Conservation (phyloP, 2,888 invertebrate species). For the Nomada flava region DNA sequence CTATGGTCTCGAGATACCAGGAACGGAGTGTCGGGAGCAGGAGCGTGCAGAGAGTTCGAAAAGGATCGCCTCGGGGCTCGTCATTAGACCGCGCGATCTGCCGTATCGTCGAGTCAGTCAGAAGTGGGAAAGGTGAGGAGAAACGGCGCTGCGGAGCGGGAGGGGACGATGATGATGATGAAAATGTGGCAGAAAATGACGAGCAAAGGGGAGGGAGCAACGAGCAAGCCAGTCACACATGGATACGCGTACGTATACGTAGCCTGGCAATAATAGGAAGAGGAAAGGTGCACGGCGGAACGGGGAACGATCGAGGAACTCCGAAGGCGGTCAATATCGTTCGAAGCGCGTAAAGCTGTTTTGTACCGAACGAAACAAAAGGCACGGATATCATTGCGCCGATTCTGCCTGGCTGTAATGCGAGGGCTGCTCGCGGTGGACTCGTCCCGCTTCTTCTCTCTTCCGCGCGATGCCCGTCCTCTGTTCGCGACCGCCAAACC, state of each 20-base stretch:
- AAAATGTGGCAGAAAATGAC: conserved; percentile 66
- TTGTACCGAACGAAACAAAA: conserved; percentile 72
- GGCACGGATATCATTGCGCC: conserved; percentile 68
- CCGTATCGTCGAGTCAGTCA: conserved; percentile 58
- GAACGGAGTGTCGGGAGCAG: conserved; percentile 34
- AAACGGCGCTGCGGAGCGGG: not conserved
- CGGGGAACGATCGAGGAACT: not conserved
- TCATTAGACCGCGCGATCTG: conserved; percentile 72
- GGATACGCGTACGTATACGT: not conserved
- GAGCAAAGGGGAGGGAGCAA: conserved; percentile 24
- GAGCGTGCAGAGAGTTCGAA: conserved; percentile 57
- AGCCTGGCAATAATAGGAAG: not conserved
- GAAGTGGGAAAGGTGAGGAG: conserved; percentile 32
- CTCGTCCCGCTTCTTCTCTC: conserved; percentile 50
- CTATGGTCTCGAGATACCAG: conserved; percentile 25
- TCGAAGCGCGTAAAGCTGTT: conserved; percentile 69
- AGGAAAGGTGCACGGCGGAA: not conserved
- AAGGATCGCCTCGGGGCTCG: conserved; percentile 62
- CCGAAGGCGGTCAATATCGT: conserved; percentile 60
- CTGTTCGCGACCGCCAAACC: conserved; percentile 72
- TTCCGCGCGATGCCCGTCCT: conserved; percentile 53
- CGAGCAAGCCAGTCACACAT: not conserved
- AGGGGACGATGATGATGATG: conserved; percentile 44
- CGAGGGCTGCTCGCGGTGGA: conserved; percentile 50
- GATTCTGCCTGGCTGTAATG: conserved; percentile 58